Base-by-base conservation (phyloP, 2,888 invertebrate genomes). In the Stegana nigrithorax region DNA sequence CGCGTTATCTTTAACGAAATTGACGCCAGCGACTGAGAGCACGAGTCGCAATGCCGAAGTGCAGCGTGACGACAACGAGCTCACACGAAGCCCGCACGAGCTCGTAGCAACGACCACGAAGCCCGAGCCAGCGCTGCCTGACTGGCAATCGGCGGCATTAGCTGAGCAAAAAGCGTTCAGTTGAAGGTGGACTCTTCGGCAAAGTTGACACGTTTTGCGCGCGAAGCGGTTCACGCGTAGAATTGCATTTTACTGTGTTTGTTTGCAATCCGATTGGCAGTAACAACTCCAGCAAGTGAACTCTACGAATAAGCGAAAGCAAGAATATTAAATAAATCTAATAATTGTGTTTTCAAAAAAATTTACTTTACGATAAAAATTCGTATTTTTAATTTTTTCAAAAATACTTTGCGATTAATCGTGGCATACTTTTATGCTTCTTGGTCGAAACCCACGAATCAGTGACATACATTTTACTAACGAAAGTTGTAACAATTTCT, bases 181-280 rank as follows among this genome's bases (percentile, higher is more conserved):
- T 85, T 81, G 79, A 81, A 83, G 82, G 83, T 83, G 81, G 81
- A 84, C 84, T 80, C 76, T 82, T 78, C 77, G 80, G 81, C 76
- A 77, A 78, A 74, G 77, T 80, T 81, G 84, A 82, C 84, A 82
- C 78, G 84, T 76, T 73, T 75, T 78, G 70, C 78, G 80, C 82
- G 83, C 75, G 80, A 67, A 75, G 65, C 76, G 69, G 65, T 58
- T 10, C 55, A 44, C 25, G 50, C 55, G 60, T 42, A 44, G 44
- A 61, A 29, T 23, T 7, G 19, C 4, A 10, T 19, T 14, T 44
- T n/a, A 4, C 6, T n/a, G 3, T 44, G 21, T 2, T 23, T 7
- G 21, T 47, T 10, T 19, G 6, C 12, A 5, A 23, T 21, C 25
- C 12, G 23, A 12, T 12, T 47, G 25, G 10, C 25, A 47, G 21